Base-by-base conservation (phyloP, 2,113 vertebrate genomes). In the Aegithalos caudatus region DNA sequence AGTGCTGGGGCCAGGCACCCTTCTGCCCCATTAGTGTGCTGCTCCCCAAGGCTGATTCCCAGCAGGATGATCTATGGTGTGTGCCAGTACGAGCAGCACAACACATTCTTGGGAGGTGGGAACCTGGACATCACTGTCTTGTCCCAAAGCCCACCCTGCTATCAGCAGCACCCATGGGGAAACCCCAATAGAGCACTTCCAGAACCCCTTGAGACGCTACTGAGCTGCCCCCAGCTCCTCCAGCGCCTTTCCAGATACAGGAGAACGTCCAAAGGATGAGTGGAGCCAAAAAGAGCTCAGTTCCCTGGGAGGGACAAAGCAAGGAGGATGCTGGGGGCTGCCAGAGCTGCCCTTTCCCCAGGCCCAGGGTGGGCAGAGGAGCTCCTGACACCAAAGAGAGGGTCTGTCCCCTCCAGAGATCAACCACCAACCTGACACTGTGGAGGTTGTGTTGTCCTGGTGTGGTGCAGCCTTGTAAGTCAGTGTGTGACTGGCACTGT, bases 361-460 rank as follows among this genome's bases (percentile, higher is more conserved):
- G 37, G 58, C 56, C 56, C 18, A 28, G 38, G 9, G 42, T 53
- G 57, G 76, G 79, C 82, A 92, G 73, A 91, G 70, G 42, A 81
- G 81, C 57, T 91, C 67, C 90, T 1, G 8, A 96, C 88, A 92
- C 96, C 96, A 97, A 97, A 97, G 96, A 97, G 71, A 86, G 58
- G 66, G 67, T 65, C 85, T 88, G 31, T 71, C 20, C 23, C 12
- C 37, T 69, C 72, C 81, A 74, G 81, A 58, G 37, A 66, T 76
- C 54, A 86, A 40, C 67, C 24, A 2, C 83, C 51, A 69, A 27
- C 28, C 8, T 56, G 33, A 76, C 51, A 20, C 44, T 11, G 2
- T 35, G 28, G 31, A 1, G 37, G 74, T 16, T 47, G 87, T 44
- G 44, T 72, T 79, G 57, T 88, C 80, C 72, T 61, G 80, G 73